Percentiles rank a stretch among this genome's conserved stretches.
Evolutionary conservation across 2,113 vertebrate genomes (phyloP).

Genomic region (Spilogale gracilis): DNA sequence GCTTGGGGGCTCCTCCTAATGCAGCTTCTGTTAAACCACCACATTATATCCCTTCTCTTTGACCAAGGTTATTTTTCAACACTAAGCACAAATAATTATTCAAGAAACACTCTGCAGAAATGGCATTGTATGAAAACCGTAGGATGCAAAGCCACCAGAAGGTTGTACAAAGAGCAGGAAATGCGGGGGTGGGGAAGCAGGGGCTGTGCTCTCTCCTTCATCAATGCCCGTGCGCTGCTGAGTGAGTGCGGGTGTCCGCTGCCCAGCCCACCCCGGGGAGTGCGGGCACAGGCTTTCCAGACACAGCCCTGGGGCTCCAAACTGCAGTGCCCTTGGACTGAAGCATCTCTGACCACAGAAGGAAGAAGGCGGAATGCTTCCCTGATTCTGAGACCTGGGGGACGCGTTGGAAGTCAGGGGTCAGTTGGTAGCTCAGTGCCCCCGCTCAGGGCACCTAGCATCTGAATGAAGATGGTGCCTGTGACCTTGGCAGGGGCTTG

Average conservation of each 20-base stretch:
- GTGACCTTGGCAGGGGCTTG: not conserved
- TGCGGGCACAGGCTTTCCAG: not conserved
- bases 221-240: not conserved
- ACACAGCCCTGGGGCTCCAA: not conserved
- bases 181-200: not conserved
- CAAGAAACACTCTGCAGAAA: conserved; percentile 20
- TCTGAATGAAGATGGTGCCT: not conserved
- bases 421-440: not conserved
- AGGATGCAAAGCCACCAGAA: conserved; percentile 37
- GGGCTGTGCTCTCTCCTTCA: not conserved
- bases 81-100: conserved; percentile 59
- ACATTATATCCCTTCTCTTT: not conserved
- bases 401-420: not conserved
- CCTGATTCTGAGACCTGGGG: not conserved
- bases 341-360: not conserved
- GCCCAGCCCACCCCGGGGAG: too few species aligned
- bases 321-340: not conserved
- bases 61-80: conserved; percentile 55
- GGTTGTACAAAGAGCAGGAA: conserved; percentile 45
- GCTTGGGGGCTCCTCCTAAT: not conserved
- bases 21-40: conserved; percentile 62
- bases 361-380: not conserved
- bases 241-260: accelerated
- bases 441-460: not conserved
- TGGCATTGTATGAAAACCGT: not conserved